Base-by-base conservation (phyloP, 2,888 invertebrate genomes). In the Phaedon cochleariae region DNA sequence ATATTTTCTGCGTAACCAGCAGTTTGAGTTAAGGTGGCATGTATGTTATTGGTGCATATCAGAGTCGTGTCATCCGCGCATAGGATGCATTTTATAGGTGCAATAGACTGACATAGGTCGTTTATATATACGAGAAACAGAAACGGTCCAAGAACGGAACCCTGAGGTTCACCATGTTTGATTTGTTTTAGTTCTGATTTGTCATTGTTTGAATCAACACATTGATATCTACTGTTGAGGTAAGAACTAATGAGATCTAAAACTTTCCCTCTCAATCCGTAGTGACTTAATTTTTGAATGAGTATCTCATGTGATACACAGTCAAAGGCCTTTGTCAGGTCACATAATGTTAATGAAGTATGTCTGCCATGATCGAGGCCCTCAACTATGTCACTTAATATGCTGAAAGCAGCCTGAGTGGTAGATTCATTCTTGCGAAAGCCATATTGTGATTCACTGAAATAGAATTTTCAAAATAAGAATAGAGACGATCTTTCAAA, bases 341-440 rank as follows among this genome's bases (percentile, higher is more conserved):
- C 31, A 10, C 31, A 34, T 41, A 41, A 18, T 52, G 51, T 26
- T 26, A 15, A 29, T 12, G 22, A 51, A 4, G 51, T 26, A 51
- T 51, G 51, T 51, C 26, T 51, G n/a, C 26, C n/a, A 4, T 26
- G 21, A 51, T 51, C 51, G 5, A 51, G 51, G 51, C 51, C 51
- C 29, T 26, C 29, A 2, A 51, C 51, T 51, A 29, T 51, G 26
- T 51, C 51, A n/a, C 26, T 51, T 29, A 51, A n/a, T 26, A 51
- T 26, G 9, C 21, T 20, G 22, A 21, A 49, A 21, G 49, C 21
- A 3, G 49, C 49, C 21, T 49, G 49, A n/a, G 26, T 51, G 15
- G 51, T 51, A 22, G 51, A 51, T 29, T 26, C 26, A 26, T n/a
- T 34, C 41, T 15, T 41, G 15, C 41, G 41, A 15, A 41, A 41